Evolutionary conservation across 1,140 invertebrate species (phyloP).

Genomic region (Trichonephila inaurata): DNA sequence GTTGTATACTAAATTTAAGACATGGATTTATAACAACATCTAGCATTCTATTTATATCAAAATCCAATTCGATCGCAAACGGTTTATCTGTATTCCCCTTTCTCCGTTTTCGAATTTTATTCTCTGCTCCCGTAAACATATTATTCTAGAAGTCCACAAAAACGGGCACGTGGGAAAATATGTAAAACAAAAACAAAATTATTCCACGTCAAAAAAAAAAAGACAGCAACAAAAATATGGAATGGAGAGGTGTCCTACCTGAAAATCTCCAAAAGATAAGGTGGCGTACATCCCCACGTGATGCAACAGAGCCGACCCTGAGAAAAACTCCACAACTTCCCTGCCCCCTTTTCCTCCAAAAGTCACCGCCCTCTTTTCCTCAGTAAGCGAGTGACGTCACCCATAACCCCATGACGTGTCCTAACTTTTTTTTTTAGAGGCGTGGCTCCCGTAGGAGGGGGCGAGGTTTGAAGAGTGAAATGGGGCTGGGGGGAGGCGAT

Average conservation of each 20-base stretch:
- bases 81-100: too few species aligned
- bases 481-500: constrained; percentile 57
- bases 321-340: constrained; percentile 47
- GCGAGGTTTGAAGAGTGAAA: background rate
- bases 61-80: too few species aligned
- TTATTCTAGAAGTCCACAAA: background rate
- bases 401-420: constrained; percentile 13
- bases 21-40: too few species aligned
- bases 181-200: constrained; percentile 14
- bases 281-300: constrained; percentile 58
- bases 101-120: too few species aligned
- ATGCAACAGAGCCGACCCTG: constrained; percentile 54
- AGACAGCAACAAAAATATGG: background rate
- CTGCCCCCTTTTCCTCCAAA: constrained; percentile 23
- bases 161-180: background rate
- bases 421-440: background rate
- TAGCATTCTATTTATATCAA: too few species aligned
- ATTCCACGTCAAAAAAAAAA: background rate
- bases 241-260: constrained; percentile 26
- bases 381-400: background rate
- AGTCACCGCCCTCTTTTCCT: constrained; percentile 33
- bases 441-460: constrained; percentile 1
- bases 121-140: too few species aligned
- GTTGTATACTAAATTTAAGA: too few species aligned
- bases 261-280: constrained; percentile 7